Evolutionary conservation across 1,140 invertebrate species (phyloP).

Genomic region (Drosophila sturtevanti): DNA sequence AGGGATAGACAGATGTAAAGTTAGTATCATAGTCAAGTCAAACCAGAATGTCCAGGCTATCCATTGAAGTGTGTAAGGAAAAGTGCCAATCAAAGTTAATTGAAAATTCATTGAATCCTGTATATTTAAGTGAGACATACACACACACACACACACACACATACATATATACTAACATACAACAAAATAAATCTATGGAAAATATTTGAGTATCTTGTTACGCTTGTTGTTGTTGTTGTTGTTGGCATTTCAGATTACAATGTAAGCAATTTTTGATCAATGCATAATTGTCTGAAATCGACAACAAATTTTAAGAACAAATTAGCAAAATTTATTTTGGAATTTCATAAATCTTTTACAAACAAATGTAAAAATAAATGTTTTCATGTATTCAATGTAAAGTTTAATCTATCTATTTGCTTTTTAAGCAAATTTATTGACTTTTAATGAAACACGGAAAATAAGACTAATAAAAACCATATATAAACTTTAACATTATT

Average conservation of each 20-base stretch:
- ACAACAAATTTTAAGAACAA: conserved; percentile 27
- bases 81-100: conserved; percentile 81
- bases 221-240: conserved; percentile 53
- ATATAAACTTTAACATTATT: no score
- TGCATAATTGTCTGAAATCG: conserved; percentile 59
- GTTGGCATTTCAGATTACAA: conserved; percentile 73
- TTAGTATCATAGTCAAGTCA: conserved; percentile 27
- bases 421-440: no score
- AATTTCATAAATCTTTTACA: no score
- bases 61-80: conserved; percentile 64
- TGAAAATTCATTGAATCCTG: conserved; percentile 80
- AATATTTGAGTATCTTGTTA: conserved; percentile 20
- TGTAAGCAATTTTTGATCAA: conserved; percentile 72
- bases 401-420: no score
- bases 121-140: conserved; percentile 72
- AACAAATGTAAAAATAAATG: neutral
- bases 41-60: conserved; percentile 26
- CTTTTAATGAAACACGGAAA: no score
- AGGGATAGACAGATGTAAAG: neutral
- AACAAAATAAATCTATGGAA: conserved; percentile 55
- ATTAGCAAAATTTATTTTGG: neutral
- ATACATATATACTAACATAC: no score
- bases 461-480: no score
- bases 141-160: neutral
- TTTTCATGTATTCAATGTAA: neutral